Evolutionary conservation across 2,113 vertebrate genomes (phyloP).

Genomic region (Dascyllus trimaculatus): DNA sequence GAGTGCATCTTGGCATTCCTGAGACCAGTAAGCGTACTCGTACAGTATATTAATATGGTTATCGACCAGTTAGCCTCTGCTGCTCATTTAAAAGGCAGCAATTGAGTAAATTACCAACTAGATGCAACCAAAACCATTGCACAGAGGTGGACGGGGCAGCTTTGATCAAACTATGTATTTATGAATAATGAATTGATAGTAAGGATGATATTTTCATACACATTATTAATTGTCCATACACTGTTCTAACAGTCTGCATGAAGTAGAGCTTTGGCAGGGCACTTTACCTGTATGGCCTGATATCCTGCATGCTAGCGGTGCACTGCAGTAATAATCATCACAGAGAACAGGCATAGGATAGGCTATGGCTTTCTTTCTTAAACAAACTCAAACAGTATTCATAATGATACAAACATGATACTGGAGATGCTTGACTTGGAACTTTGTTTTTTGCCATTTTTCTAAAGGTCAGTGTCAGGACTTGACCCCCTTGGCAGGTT

Average conservation of each 20-base stretch:
- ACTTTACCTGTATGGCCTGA: slow-evolving; percentile 62
- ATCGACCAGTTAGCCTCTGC: slow-evolving; percentile 61
- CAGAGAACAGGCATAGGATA: slow-evolving; percentile 53
- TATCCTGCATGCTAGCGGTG: slow-evolving; percentile 61
- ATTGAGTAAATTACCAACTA: slow-evolving; percentile 37
- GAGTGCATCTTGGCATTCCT: slow-evolving; percentile 72
- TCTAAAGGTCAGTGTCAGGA: slow-evolving; percentile 80
- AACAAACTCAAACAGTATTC: slow-evolving; percentile 54
- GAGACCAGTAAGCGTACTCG: slow-evolving; percentile 63
- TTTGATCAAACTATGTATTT: slow-evolving; percentile 40
- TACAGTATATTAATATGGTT: slow-evolving; percentile 65
- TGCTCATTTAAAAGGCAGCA: slow-evolving; percentile 49
- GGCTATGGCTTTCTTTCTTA: slow-evolving; percentile 78
- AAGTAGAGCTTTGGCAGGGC: slow-evolving; percentile 62
- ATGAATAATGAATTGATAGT: slow-evolving; percentile 37
- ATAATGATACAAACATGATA: slow-evolving; percentile 44
- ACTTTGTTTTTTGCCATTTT: slow-evolving; percentile 17
- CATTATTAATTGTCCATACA: slow-evolving; percentile 39
- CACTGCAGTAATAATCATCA: slow-evolving; percentile 49
- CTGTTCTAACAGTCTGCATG: slow-evolving; percentile 55
- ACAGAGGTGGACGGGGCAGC: background rate
- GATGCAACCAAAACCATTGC: slow-evolving; percentile 29
- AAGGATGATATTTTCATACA: slow-evolving; percentile 52
- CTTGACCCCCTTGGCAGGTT: slow-evolving; percentile 91
- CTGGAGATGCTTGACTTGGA: slow-evolving; percentile 43